Conservation (phyloP, 2,113 vertebrate genomes). For the Chinchilla lanigera region DNA sequence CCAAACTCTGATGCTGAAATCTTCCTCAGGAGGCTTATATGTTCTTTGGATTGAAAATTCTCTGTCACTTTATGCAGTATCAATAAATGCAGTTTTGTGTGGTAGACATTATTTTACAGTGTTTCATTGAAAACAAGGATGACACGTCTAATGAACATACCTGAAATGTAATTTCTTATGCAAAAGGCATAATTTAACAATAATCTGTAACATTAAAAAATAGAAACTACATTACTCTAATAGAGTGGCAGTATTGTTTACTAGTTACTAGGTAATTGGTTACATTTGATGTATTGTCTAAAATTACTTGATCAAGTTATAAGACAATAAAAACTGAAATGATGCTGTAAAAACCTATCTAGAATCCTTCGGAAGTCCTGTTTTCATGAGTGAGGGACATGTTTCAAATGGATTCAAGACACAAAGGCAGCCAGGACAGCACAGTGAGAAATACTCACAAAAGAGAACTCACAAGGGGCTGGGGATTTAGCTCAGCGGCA, state of each 20-base stretch:
- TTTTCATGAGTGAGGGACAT: neutral
- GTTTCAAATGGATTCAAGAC: neutral
- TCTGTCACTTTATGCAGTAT: neutral
- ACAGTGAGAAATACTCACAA: neutral
- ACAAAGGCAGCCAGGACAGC: neutral
- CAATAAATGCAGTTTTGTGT: neutral
- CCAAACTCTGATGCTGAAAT: neutral
- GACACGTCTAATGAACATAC: neutral
- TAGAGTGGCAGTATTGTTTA: neutral
- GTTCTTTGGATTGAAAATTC: neutral
- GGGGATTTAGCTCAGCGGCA: no score
- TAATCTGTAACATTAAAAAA: neutral
- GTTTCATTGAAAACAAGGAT: neutral
- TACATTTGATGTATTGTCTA: neutral
- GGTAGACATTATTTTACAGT: neutral
- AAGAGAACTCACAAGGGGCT: no score
- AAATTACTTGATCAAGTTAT: slow-evolving; percentile 9
- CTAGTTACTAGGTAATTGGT: neutral
- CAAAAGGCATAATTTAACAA: neutral
- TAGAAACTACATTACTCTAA: neutral
- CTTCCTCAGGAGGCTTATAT: neutral
- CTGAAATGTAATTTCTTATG: neutral
- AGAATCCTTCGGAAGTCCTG: neutral
- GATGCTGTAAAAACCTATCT: neutral
- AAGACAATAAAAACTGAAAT: neutral